Conservation (phyloP, 2,113 vertebrate genomes). For the Phaethornis superciliosus region DNA sequence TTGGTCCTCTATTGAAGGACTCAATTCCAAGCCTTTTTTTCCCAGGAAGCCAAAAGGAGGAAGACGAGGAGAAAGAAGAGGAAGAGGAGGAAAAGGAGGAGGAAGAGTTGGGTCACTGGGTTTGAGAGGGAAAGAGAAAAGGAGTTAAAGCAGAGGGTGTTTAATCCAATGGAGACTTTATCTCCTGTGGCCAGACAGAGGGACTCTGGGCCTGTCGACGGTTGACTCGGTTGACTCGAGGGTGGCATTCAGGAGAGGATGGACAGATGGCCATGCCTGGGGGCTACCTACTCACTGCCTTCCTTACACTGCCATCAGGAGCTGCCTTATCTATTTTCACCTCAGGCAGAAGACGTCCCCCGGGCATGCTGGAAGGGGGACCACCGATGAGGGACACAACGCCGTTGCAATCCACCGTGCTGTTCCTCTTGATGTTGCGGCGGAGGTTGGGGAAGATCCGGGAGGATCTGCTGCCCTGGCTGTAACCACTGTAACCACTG, state of each 20-base stretch:
- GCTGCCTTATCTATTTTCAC: slow-evolving; percentile 96
- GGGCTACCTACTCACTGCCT: slow-evolving; percentile 78
- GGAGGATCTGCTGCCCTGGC: slow-evolving; percentile 90
- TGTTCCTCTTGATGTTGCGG: slow-evolving; percentile 93
- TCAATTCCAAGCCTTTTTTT: slow-evolving; percentile 29
- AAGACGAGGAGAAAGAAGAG: not conserved
- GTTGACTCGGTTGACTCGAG: not conserved
- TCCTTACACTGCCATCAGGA: slow-evolving; percentile 88
- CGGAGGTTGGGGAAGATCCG: slow-evolving; percentile 91
- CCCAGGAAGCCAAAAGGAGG: not conserved
- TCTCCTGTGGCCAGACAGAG: not conserved
- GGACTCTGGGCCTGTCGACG: not conserved
- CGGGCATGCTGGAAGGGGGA: slow-evolving; percentile 83
- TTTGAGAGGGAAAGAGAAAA: not conserved
- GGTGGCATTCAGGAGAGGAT: slow-evolving; percentile 26
- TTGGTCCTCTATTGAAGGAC: not conserved
- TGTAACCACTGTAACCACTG: slow-evolving; percentile 92
- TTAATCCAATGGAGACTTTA: not conserved
- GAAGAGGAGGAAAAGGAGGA: too few relatives aligned
- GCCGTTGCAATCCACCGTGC: slow-evolving; percentile 98
- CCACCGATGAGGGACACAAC: slow-evolving; percentile 96
- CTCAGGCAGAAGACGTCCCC: slow-evolving; percentile 97
- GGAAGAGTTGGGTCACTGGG: not conserved
- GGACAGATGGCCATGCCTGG: slow-evolving; percentile 82
- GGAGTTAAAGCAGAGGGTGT: not conserved